Base-by-base conservation (phyloP, 2,888 invertebrate genomes). In the Hoplodrina blanda region DNA sequence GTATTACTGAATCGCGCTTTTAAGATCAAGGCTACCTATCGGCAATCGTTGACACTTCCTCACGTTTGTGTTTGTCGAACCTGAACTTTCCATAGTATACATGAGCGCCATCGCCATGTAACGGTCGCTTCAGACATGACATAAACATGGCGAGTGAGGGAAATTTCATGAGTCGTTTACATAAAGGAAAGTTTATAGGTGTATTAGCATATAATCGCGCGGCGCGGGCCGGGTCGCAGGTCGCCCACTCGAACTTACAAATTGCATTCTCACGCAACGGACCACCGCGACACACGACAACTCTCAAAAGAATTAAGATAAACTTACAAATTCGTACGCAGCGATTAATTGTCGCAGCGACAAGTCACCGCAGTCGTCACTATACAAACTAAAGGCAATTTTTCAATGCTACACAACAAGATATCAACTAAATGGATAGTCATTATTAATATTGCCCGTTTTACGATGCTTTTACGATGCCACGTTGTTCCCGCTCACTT, bases 151-250 rank as follows among this genome's bases (percentile, higher is more conserved):
- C 63, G 75, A 60, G 60, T 80, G 69, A 77, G 77, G 82, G 81
- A 73, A 80, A 82, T 80, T 84, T 81, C 82, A 79, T 82, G 80
- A 78, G 74, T 81, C 76, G 84, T 90, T 90, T 85, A 83, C 88
- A 86, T 89, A 87, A 88, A 89, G 81, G 88, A 86, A 85, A 86
- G 87, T 88, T 89, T 87, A 88, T 88, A 87, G 81, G 67, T 79
- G 84, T 88, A 93, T 93, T 93, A 93, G 92, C 94, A 93, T 93
- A 93, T 91, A 92, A 93, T 91, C 90, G 90, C 84, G 69, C 68
- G 59, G 69, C 63, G 56, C 66, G 69, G 63, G 81, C 78, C 85
- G 91, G 91, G 93, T 92, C 93, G 87, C 86, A 83, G 81, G 79
- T 79, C 78, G 73, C 59, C 60, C 74, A 80, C 83, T 74, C 84